phyloP scores from a whole-genome alignment of 2,113 vertebrate species.

The Symphodus melops region DNA sequence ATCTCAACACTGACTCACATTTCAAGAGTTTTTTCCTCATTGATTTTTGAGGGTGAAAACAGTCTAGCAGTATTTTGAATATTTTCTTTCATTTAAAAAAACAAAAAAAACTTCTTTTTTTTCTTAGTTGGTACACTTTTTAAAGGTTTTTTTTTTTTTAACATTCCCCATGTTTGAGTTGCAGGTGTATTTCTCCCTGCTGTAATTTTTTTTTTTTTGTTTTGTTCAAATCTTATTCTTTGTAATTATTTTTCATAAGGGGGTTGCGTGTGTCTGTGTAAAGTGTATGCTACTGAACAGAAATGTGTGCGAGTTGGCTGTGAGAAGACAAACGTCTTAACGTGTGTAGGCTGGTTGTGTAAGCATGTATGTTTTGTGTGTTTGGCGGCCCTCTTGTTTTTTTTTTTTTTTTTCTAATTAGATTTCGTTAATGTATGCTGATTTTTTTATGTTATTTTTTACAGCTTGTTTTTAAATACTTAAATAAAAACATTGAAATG shows the following conservation, averaged over 20 bases:
- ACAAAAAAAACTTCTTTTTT: constrained; percentile 19
- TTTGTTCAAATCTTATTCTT: constrained; percentile 45
- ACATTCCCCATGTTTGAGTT: constrained; percentile 78
- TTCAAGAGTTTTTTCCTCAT: constrained; percentile 49
- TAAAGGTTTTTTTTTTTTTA: constrained; percentile 49
- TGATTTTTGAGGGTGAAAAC: constrained; percentile 58
- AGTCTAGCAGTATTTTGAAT: constrained; percentile 75
- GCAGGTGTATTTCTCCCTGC: constrained; percentile 61
- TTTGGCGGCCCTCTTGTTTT: constrained; percentile 39
- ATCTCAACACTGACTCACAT: constrained; percentile 64
- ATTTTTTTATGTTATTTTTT: constrained; percentile 88
- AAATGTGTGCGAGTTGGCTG: constrained; percentile 55
- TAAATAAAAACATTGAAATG: constrained; percentile 89
- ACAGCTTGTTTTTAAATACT: constrained; percentile 95
- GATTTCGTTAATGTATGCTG: constrained; percentile 82
- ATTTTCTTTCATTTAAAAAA: constrained; percentile 65
- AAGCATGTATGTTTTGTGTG: constrained; percentile 50
- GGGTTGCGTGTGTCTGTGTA: constrained; percentile 62
- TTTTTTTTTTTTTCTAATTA: constrained; percentile 39
- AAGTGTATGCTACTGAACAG: constrained; percentile 66
- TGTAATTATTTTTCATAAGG: constrained; percentile 51
- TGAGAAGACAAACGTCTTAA: constrained; percentile 53
- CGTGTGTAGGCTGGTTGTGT: constrained; percentile 54
- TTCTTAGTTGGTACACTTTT: constrained; percentile 47
- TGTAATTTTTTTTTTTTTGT: constrained; percentile 45